Conservation (phyloP, 2,113 vertebrate species). For the Puffinus mauretanicus region DNA sequence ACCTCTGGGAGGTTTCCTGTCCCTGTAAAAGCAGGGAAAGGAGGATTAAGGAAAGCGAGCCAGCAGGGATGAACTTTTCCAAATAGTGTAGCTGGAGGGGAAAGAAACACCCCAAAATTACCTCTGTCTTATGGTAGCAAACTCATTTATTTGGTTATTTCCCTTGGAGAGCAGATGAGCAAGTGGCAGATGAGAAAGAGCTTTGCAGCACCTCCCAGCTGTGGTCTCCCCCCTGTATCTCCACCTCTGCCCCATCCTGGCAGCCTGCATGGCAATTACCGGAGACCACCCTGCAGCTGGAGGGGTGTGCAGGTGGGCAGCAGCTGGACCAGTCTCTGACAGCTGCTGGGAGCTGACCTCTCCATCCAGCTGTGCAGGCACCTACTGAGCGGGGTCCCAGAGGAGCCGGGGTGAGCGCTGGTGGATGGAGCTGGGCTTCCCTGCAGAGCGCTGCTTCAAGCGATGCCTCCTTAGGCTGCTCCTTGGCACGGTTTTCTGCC, state of each 20-base stretch:
- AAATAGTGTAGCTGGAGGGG: not conserved
- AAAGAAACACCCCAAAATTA: not conserved
- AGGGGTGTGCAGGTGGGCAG: not conserved
- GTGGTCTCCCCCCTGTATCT: not conserved
- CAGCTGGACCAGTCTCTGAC: not conserved
- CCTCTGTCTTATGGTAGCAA: not conserved
- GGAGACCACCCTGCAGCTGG: not conserved
- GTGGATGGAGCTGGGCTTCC: not conserved
- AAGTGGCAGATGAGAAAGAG: not conserved
- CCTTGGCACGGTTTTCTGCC: not conserved
- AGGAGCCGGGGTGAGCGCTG: not conserved
- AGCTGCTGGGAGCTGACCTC: not conserved
- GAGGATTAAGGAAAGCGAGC: not conserved
- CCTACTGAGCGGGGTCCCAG: rapidly evolving
- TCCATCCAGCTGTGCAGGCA: not conserved
- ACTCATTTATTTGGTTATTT: not conserved
- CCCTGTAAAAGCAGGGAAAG: not conserved
- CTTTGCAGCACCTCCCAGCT: not conserved
- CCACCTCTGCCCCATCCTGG: not conserved
- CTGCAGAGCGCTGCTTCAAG: not conserved
- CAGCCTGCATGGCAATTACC: not conserved
- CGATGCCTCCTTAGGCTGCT: not conserved
- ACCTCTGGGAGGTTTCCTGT: not conserved
- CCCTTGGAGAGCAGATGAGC: not conserved
- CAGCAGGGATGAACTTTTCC: not conserved